Evolutionary conservation across 1,140 invertebrate genomes (phyloP), one percentile per base, ranked within the genome.

Genomic region (Gonatopus flavifemur): DNA sequence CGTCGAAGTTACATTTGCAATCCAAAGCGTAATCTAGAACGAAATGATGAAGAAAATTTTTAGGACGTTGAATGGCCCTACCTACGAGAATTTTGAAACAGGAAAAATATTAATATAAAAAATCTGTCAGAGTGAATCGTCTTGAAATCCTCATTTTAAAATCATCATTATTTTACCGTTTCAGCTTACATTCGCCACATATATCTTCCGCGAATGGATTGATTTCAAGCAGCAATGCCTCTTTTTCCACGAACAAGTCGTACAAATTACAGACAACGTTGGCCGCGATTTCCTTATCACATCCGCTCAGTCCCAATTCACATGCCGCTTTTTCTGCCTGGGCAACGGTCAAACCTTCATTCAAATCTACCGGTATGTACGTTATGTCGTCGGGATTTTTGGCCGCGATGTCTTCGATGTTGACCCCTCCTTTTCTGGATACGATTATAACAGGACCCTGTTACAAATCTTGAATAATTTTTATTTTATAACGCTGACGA

Each of bases 181-280:
- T 33, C 18, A 38, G 77, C 84, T 82, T 84, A 94, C 92, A 94
- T 76, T 88, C 81, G 38, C 88, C 86, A 59, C 85, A 81, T 19
- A 91, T 87, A 76, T 97, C 94, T 75, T 98, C 94, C 31, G 94
- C 93, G 67, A 97, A 92, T 9, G 96, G 96, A 80, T 98, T 98
- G 37, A 98, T 90, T 80, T 98, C 96, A 57, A 98, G 86, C 35
- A 98, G 79, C 5, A 94, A 83, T 9, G 94, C 92, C 80, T 98
- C 96, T 64, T 92, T 93, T 55, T 91, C 86, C 0, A 92, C 74
- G 70, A 98, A 98, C 40, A 97, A 74, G 37, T 90, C 83, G 72
- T 98, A 98, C 60, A 98, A 82, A 66, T 89, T 93, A 13, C 88
- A 69, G 21, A 97, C 84, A 78, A 96, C 88, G 20, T 88, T 81